A percentile compares a stretch with the other conserved stretches of the same genome.
Evolutionary conservation across 2,113 vertebrate genomes (phyloP).

Genomic region (Sinocyclocheilus rhinocerous): DNA sequence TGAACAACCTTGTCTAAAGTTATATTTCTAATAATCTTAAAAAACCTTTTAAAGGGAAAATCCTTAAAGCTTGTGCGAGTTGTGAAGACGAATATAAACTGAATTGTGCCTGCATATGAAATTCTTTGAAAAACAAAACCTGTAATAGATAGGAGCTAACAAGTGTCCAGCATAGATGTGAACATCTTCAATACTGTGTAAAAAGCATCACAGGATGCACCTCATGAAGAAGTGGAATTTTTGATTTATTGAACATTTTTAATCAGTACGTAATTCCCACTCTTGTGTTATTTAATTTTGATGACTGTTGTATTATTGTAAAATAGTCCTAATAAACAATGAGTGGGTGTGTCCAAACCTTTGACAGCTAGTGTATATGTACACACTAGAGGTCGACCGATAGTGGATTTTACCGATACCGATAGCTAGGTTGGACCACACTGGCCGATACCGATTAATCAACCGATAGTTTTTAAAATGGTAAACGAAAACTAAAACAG

Average conservation of each 20-base stretch:
- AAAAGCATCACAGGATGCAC: neutral
- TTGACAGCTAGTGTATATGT: neutral
- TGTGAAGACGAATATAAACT: neutral
- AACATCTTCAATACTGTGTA: neutral
- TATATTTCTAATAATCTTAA: neutral
- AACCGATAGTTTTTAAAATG: no score
- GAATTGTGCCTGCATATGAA: neutral
- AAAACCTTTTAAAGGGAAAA: neutral
- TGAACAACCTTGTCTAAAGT: neutral
- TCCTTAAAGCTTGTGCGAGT: neutral
- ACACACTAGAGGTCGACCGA: no score
- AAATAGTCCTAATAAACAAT: conserved; percentile 1
- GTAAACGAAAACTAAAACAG: no score
- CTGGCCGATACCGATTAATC: no score
- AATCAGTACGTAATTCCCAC: neutral
- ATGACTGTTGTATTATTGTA: neutral
- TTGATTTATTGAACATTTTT: neutral
- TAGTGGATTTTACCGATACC: no score
- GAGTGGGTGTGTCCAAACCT: neutral
- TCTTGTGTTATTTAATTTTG: neutral
- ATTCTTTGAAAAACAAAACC: neutral
- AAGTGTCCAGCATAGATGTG: neutral
- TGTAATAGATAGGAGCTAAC: neutral
- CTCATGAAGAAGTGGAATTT: neutral
- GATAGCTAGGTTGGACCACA: no score